Evolutionary conservation across 1,140 invertebrate species (phyloP), one percentile per base, ranked within the genome.

Genomic region (Charaxes varanes): DNA sequence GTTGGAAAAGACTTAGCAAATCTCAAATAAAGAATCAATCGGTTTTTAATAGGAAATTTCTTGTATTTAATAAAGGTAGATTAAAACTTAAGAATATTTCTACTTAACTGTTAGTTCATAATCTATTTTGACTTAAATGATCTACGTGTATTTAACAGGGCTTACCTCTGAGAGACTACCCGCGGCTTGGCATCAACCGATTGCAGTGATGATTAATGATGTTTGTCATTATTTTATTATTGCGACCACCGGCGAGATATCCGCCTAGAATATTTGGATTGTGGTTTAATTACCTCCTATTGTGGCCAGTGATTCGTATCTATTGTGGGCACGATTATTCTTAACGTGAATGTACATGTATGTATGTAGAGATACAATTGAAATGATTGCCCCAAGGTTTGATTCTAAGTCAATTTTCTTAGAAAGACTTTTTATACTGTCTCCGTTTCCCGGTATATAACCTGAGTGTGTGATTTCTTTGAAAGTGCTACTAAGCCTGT

Each of bases 251-350:
- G 49, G 48, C 38, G 62, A 70, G 68, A 59, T 51, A 72, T 71
- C 64, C 59, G 57, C 54, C 52, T 64, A 66, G 70, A 63, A 62
- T 77, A 81, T 77, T 81, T 76, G 73, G 66, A 71, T 71, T 77
- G 62, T 67, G 47, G 60, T 77, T 79, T 79, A 81, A 81, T 81
- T 81, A 78, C 66, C 66, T 65, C 59, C 65, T 62, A 78, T 81
- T 81, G 77, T 78, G 64, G 59, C 34, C 37, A 35, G 53, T 68
- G 64, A 76, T 73, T 73, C 53, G 54, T 64, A 41, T 46, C 61
- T 62, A 66, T 68, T 68, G 58, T 56, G 46, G 26, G 38, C 47
- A 50, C 54, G 52, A 59, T 53, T 58, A 59, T 40, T 31, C 27
- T 44, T 18, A 17, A 31, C 51, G 34, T 43, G 13, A 34, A 43